Percentiles rank a stretch among this genome's conserved stretches.
Evolutionary conservation across 1,140 invertebrate species (phyloP).

Genomic region (Bilobella aurantiaca): DNA sequence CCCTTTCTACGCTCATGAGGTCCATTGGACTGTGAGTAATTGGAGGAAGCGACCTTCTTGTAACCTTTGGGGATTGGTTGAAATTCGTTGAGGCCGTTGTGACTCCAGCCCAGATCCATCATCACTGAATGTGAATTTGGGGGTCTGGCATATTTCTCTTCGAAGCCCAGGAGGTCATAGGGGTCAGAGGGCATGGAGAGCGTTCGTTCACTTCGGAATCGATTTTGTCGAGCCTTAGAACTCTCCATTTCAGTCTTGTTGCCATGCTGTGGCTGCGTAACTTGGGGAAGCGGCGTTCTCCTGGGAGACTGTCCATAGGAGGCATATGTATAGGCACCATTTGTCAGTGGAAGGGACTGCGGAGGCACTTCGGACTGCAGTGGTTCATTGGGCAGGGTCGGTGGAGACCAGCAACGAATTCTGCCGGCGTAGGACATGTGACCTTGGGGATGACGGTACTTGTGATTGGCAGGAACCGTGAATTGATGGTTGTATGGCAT

Average conservation of each 20-base stretch:
- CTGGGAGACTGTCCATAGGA: conserved; percentile 23
- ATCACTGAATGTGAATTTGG: neutral
- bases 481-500: neutral
- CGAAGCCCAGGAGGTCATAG: conserved; percentile 9
- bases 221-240: neutral
- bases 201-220: neutral
- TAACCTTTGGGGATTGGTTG: conserved; percentile 19
- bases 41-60: neutral
- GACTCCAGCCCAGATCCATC: conserved; percentile 14
- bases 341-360: conserved; percentile 43
- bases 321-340: conserved; percentile 41
- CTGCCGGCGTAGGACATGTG: conserved; percentile 41
- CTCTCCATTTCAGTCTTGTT: conserved; percentile 37
- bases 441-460: conserved; percentile 18
- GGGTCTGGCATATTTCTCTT: neutral
- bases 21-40: neutral
- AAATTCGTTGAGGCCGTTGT: conserved; percentile 27
- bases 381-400: conserved; percentile 1
- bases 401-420: conserved; percentile 33
- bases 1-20: neutral
- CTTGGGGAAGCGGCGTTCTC: conserved; percentile 40
- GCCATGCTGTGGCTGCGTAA: conserved; percentile 41
- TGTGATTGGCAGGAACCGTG: conserved; percentile 23
- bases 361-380: conserved; percentile 44
- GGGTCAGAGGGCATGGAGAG: neutral